Evolutionary conservation across 2,797 vertebrate species (phyloP).

Genomic region (Anabacerthia variegaticeps): DNA sequence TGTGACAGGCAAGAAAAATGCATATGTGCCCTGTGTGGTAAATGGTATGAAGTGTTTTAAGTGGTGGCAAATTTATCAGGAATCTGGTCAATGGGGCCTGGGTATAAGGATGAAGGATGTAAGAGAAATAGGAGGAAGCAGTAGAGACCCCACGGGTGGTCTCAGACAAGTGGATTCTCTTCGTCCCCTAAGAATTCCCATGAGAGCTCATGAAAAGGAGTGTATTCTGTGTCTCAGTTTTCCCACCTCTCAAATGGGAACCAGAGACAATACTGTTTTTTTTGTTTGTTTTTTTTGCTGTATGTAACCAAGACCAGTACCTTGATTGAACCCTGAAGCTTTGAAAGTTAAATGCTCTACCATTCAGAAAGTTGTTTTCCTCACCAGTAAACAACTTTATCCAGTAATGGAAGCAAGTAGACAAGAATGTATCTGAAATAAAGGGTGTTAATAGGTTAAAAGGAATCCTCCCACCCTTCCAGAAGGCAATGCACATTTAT

Average conservation of each 20-base stretch:
- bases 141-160: neutral
- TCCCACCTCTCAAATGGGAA: neutral
- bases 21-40: neutral
- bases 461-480: slow-evolving; percentile 12
- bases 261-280: neutral
- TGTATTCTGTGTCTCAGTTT: neutral
- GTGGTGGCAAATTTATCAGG: neutral
- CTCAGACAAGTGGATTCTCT: neutral
- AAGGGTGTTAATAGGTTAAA: slow-evolving; percentile 43
- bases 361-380: neutral
- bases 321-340: neutral
- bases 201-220: neutral
- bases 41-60: neutral
- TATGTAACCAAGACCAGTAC: neutral
- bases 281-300: neutral
- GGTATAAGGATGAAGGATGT: neutral
- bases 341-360: neutral
- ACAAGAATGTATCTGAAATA: neutral
- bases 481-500: neutral
- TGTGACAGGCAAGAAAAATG: neutral
- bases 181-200: neutral
- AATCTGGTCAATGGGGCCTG: neutral
- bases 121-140: neutral
- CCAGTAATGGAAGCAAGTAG: neutral
- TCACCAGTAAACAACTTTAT: neutral